phyloP scores from a whole-genome alignment of 53 echinoderm and acorn worm genomes.

The Luidia sarsii region DNA sequence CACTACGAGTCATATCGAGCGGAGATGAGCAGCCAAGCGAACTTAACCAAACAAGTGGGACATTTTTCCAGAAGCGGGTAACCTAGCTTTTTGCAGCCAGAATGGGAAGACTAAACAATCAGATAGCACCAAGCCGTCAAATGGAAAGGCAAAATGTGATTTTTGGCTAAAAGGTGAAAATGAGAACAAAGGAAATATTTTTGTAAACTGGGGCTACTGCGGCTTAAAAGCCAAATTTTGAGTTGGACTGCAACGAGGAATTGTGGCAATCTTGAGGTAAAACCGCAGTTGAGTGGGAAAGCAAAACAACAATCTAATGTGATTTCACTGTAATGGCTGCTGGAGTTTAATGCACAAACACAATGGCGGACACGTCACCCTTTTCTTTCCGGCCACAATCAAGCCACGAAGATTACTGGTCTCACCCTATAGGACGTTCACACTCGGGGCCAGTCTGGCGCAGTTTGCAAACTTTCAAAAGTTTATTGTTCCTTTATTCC shows the following conservation, averaged over 20 bases:
- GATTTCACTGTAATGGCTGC: not conserved
- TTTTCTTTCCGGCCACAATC: no score
- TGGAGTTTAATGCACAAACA: not conserved
- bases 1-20: not conserved
- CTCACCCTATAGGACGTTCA: no score
- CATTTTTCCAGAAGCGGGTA: slow-evolving; percentile 7
- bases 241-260: slow-evolving; percentile 19
- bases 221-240: slow-evolving; percentile 1
- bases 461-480: no score
- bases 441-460: no score
- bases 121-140: not conserved
- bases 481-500: no score
- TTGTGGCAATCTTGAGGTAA: slow-evolving; percentile 22
- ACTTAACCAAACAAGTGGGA: slow-evolving; percentile 7
- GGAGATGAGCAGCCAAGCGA: not conserved
- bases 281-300: slow-evolving; percentile 4
- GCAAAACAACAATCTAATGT: slow-evolving; percentile 7
- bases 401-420: no score
- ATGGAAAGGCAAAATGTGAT: slow-evolving; percentile 28
- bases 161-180: slow-evolving; percentile 5
- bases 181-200: slow-evolving; percentile 18
- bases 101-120: not conserved
- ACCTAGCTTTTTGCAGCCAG: slow-evolving; percentile 25
- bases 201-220: slow-evolving; percentile 31
- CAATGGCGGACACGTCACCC: not conserved